These are phyloP conservation scores for Megaleporinus macrocephalus DNA, from an alignment of 2,113 vertebrate genomes.

Conservation along the genomic window DNA sequence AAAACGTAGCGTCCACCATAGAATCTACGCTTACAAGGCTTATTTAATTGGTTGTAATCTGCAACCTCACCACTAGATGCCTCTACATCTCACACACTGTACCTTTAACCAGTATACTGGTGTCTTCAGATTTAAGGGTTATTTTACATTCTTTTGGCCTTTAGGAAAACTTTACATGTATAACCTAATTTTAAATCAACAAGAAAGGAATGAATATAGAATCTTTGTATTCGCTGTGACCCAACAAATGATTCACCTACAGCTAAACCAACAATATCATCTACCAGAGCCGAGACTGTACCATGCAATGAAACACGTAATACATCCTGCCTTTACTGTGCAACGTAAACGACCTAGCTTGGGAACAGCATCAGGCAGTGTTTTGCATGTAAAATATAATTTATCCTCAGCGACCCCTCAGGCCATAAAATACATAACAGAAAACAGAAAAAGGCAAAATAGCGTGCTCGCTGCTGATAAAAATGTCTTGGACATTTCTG, in stretches of 20 bases:
- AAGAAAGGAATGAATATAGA: too few relatives aligned
- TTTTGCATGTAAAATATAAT: conserved; percentile 6
- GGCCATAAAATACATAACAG: background rate
- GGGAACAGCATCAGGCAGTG: background rate
- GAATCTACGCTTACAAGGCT: too few relatives aligned
- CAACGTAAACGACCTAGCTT: background rate
- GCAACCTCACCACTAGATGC: too few relatives aligned
- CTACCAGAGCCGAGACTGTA: background rate
- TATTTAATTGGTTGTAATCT: too few relatives aligned
- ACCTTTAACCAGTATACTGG: too few relatives aligned
- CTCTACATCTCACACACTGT: too few relatives aligned
- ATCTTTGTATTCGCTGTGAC: background rate
- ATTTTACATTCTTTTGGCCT: too few relatives aligned
- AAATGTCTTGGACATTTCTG: conserved; percentile 62
- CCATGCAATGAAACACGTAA: background rate
- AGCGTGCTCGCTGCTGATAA: conserved; percentile 30
- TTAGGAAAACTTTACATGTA: background rate
- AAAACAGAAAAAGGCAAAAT: background rate
- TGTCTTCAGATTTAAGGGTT: too few relatives aligned
- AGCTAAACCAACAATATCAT: too few relatives aligned
- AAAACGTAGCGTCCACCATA: too few relatives aligned
- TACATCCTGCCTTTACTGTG: background rate
- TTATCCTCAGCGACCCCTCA: conserved; percentile 10
- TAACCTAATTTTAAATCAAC: too few relatives aligned
- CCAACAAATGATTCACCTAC: background rate